These are phyloP conservation scores for Hyla sarda DNA, from an alignment of 2,113 vertebrate species.

Conservation along the genomic window DNA sequence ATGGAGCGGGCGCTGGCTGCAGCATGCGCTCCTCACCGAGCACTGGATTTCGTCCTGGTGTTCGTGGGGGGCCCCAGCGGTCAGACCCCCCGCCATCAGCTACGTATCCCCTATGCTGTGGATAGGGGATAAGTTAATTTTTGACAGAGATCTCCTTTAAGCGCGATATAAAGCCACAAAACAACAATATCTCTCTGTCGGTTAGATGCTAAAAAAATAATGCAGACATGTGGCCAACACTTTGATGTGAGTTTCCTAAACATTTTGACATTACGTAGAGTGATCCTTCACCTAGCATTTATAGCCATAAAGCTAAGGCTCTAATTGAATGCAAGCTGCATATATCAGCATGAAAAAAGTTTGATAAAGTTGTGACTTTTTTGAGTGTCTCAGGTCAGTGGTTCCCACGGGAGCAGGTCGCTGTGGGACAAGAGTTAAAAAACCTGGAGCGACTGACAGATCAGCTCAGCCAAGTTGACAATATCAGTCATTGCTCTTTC, in stretches of 20 bases:
- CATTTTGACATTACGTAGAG: neutral
- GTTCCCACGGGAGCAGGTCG: conserved; percentile 37
- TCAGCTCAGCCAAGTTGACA: conserved; percentile 58
- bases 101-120: too few species aligned
- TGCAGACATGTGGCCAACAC: neutral
- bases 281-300: conserved; percentile 6
- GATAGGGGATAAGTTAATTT: too few species aligned
- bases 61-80: too few species aligned
- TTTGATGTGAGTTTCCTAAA: conserved; percentile 4
- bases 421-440: conserved; percentile 52
- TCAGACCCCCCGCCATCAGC: too few species aligned
- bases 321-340: conserved; percentile 15
- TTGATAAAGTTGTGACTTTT: conserved; percentile 50
- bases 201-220: neutral
- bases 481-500: conserved; percentile 59
- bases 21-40: too few species aligned
- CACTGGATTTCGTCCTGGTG: too few species aligned
- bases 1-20: too few species aligned
- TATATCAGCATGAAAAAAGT: conserved; percentile 56
- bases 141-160: too few species aligned
- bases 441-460: conserved; percentile 53
- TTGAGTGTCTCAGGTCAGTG: conserved; percentile 48
- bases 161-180: too few species aligned
- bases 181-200: neutral
- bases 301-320: neutral